A percentile compares a stretch with the other conserved stretches of the same genome.
These are phyloP conservation scores for Pseudochirops corinnae DNA, from an alignment of 2,797 vertebrate genomes.

Conservation along the genomic window DNA sequence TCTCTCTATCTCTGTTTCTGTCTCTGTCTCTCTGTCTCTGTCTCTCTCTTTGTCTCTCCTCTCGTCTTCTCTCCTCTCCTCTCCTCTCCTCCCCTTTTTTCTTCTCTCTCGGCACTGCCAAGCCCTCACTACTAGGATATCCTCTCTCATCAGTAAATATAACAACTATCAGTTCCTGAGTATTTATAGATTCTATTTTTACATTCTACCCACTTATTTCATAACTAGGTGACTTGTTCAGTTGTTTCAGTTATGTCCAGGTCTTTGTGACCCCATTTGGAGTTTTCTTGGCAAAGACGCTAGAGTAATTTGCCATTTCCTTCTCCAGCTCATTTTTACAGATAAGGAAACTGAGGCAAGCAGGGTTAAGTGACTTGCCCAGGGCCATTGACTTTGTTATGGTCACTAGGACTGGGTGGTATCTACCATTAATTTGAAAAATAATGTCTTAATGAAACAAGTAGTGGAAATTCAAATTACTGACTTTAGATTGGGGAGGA, in stretches of 20 bases:
- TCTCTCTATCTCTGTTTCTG: no score
- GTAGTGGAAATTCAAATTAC: background rate
- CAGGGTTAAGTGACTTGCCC: background rate
- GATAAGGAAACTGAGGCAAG: background rate
- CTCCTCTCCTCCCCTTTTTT: no score
- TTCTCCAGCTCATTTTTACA: background rate
- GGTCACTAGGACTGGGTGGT: background rate
- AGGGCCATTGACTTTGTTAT: background rate
- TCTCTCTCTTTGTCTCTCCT: no score
- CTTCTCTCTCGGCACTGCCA: background rate
- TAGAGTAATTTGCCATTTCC: background rate
- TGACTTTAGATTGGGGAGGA: background rate
- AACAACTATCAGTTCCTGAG: background rate
- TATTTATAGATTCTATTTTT: background rate
- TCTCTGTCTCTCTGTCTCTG: no score
- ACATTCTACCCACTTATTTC: background rate
- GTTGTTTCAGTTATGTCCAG: background rate
- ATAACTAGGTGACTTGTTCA: background rate
- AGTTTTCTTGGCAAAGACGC: background rate
- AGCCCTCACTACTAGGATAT: background rate
- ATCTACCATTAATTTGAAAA: background rate
- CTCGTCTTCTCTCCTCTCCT: background rate
- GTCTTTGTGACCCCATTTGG: background rate
- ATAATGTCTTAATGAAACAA: background rate
- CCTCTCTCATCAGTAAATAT: background rate